Evolutionary conservation across 2,888 invertebrate genomes (phyloP), one percentile per base, ranked within the genome.

Genomic region (Limnephilus auricula): DNA sequence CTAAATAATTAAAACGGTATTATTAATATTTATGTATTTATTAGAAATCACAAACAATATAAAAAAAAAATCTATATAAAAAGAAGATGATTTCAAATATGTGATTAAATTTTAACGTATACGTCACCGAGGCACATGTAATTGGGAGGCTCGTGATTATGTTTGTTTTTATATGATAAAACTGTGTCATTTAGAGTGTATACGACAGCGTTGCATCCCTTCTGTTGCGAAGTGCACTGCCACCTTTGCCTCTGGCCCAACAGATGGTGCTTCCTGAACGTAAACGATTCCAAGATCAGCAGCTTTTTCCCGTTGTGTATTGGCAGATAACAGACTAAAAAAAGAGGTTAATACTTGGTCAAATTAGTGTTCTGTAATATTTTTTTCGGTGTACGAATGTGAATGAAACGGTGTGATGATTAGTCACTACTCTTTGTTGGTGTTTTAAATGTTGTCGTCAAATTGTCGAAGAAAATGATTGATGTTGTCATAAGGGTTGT

Each of bases 171-270:
- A 18, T 31, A 34, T 34, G 34, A 32, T 5, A 90, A 37, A 32
- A 90, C 79, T 34, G 78, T n/a, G 40, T 92, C 82, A 31, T 92
- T 87, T n/a, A 34, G n/a, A 15, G 87, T 88, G 78, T 90, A 88
- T 9, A 88, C 82, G 6, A 90, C 88, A 31, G 91, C 91, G 9
- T 50, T 88, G n/a, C 91, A 92, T n/a, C 90, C 90, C 82, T 45
- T 92, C 30, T 78, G 65, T 13, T 84, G 37, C 3, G 91, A 90
- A 2, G 91, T 90, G 30, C 91, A 92, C 1, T 79, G 80, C 91
- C 91, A 92, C n/a, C 90, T 40, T 50, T 83, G 32, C 34, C 80
- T 91, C 4, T 78, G 82, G 6, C 40, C 83, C 6, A 79, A 9
- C 3, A 12, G 82, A 31, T 50, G 37, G n/a, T 90, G 90, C 37